These are phyloP conservation scores for Plebejus melissa DNA, from an alignment of 2,888 invertebrate species.

Conservation along the genomic window DNA sequence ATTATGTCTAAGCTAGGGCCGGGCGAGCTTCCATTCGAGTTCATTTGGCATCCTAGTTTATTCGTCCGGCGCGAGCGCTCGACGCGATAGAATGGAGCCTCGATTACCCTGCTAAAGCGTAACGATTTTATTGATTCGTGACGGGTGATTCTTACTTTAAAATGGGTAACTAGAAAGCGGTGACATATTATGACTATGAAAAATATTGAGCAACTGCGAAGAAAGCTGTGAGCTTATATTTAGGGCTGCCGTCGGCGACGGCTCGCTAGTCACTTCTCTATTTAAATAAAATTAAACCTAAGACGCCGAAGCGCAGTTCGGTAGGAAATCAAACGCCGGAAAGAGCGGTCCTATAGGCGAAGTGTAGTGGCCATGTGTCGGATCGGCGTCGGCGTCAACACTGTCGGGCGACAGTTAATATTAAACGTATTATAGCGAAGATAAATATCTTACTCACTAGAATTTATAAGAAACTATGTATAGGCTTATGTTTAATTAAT, in stretches of 20 bases:
- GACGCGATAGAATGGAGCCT: slow-evolving; percentile 36
- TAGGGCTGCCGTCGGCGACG: slow-evolving; percentile 55
- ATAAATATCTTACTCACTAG: slow-evolving; percentile 41
- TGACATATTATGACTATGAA: slow-evolving; percentile 56
- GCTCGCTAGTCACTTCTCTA: slow-evolving; percentile 15
- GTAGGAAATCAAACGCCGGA: slow-evolving; percentile 22
- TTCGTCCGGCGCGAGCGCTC: slow-evolving; percentile 13
- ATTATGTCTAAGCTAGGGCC: slow-evolving; percentile 35
- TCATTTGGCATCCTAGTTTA: slow-evolving; percentile 29
- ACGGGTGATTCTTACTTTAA: slow-evolving; percentile 52
- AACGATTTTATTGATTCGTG: slow-evolving; percentile 39
- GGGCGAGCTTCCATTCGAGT: slow-evolving; percentile 34
- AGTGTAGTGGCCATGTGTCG: slow-evolving; percentile 44
- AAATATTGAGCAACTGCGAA: slow-evolving; percentile 70
- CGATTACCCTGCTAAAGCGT: slow-evolving; percentile 39
- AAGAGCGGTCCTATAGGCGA: slow-evolving; percentile 57
- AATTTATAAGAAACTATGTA: slow-evolving; percentile 41
- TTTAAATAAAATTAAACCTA: slow-evolving; percentile 18
- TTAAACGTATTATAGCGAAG: slow-evolving; percentile 35
- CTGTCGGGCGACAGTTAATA: slow-evolving; percentile 39
- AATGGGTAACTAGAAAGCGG: slow-evolving; percentile 66
- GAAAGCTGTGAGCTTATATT: slow-evolving; percentile 73
- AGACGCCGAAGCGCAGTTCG: not conserved
- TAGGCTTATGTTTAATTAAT: slow-evolving; percentile 37
- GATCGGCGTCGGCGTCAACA: slow-evolving; percentile 49